Evolutionary conservation across 2,797 vertebrate species (phyloP).

Genomic region (Sternotherus odoratus): DNA sequence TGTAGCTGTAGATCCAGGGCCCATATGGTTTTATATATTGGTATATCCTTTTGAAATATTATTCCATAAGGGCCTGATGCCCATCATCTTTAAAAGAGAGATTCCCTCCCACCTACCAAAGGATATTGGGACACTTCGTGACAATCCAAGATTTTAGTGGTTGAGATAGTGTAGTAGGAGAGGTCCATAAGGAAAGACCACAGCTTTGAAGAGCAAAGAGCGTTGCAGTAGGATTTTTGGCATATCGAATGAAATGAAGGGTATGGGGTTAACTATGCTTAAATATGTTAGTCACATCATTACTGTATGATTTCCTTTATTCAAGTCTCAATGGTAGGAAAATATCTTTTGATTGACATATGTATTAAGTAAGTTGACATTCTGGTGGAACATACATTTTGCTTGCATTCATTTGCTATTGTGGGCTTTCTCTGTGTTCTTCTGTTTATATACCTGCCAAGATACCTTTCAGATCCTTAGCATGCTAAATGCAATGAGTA

Average conservation of each 20-base stretch:
- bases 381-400: neutral
- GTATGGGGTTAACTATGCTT: neutral
- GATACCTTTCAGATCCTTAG: neutral
- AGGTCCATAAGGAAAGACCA: neutral
- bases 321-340: neutral
- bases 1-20: neutral
- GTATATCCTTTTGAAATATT: neutral
- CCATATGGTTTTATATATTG: neutral
- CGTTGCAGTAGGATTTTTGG: neutral
- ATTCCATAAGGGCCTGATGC: neutral
- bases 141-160: neutral
- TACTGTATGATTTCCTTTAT: neutral
- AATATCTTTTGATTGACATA: neutral
- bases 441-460: slow-evolving; percentile 14
- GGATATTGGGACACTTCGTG: neutral
- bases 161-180: neutral
- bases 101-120: neutral
- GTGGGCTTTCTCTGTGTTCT: neutral
- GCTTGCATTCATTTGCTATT: neutral
- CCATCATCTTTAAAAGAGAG: neutral
- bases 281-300: neutral
- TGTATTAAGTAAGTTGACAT: neutral
- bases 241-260: neutral
- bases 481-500: slow-evolving; percentile 37
- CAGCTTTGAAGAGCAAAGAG: neutral